Percentiles rank a stretch among this genome's conserved stretches.
phyloP scores from a whole-genome alignment of 2,888 invertebrate species.

The Agrenia bidenticulata region DNA sequence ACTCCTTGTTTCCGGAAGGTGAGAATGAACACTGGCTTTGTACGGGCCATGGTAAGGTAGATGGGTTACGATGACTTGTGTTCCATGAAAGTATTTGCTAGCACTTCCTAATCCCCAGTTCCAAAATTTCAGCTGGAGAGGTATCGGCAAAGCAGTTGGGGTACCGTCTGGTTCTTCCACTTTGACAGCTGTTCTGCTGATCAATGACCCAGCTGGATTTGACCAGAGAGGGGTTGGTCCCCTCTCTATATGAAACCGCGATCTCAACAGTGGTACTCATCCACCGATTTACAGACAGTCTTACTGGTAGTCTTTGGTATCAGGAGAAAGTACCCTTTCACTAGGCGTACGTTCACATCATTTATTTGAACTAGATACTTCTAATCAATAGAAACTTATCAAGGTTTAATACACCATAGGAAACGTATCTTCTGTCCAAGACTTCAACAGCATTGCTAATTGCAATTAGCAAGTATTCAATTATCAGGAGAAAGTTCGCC shows the following conservation, averaged over 20 bases:
- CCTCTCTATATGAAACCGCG: slow-evolving; percentile 31
- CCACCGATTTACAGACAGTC: slow-evolving; percentile 32
- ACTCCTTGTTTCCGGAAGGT: slow-evolving; percentile 21
- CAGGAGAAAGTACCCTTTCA: slow-evolving; percentile 1
- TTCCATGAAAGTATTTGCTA: slow-evolving; percentile 41
- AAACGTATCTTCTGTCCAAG: too few relatives aligned
- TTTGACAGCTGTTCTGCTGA: slow-evolving; percentile 22
- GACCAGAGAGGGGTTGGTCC: slow-evolving; percentile 41
- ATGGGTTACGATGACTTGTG: slow-evolving; percentile 46
- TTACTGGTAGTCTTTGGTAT: not conserved
- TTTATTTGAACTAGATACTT: too few relatives aligned
- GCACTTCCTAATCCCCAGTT: slow-evolving; percentile 45
- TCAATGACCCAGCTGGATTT: slow-evolving; percentile 1
- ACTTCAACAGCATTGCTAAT: too few relatives aligned
- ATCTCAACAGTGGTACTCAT: slow-evolving; percentile 47
- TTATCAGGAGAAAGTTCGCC: too few relatives aligned
- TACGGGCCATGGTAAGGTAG: slow-evolving; percentile 44
- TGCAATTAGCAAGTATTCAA: too few relatives aligned
- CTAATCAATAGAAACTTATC: too few relatives aligned
- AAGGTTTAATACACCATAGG: too few relatives aligned
- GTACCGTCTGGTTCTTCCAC: slow-evolving; percentile 34
- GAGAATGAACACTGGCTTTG: slow-evolving; percentile 43
- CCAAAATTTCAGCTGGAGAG: slow-evolving; percentile 48
- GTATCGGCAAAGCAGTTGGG: slow-evolving; percentile 41
- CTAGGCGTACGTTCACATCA: not conserved